Base-by-base conservation (phyloP, 2,113 vertebrate genomes). In the Xiphophorus couchianus region DNA sequence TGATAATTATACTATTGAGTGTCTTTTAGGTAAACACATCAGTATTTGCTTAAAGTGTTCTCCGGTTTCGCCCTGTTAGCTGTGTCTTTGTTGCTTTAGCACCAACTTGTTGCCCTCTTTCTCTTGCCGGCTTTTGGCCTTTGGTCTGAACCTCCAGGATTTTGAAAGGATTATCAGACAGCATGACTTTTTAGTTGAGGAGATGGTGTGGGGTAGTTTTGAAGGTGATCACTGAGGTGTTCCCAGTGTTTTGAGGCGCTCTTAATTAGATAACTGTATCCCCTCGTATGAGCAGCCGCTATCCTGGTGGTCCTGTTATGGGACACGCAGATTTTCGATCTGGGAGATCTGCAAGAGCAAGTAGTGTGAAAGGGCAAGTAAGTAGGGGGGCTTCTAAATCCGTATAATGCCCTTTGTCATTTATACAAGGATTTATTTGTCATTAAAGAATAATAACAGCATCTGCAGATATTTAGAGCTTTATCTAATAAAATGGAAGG, bases 201-300 rank as follows among this genome's bases (percentile, higher is more conserved):
- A 42, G 39, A 42, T 42, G 39, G 48, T 5, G 48, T 22, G 25
- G 51, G 19, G 66, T 31, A 31, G 31, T 35, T 62, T 31, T 39
- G 10, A n/a, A 31, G 28, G 69, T 35, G 90, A 92, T 91, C 91
- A 91, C 88, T 84, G 93, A 94, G 92, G 92, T 91, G 86, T 58
- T n/a, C 25, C 51, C 22, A 86, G 88, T 73, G 93, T 93, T 91
- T 88, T 93, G 84, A 86, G 88, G 84, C 86, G 62, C 86, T 78
- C 90, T 92, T 96, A 96, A 96, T 97, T 94, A 96, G 94, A 96
- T 96, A 95, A 97, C 94, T 95, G 95, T 96, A 95, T 95, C 94
- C 51, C 94, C 93, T 93, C 94, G 92, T 95, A 93, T 94, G 93
- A 96, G 93, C 94, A 93, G 92, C 92, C 80, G 10, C 95, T 93